Evolutionary conservation across 2,797 vertebrate genomes (phyloP), one percentile per base, ranked within the genome.

Genomic region (Hyperoplus immaculatus): DNA sequence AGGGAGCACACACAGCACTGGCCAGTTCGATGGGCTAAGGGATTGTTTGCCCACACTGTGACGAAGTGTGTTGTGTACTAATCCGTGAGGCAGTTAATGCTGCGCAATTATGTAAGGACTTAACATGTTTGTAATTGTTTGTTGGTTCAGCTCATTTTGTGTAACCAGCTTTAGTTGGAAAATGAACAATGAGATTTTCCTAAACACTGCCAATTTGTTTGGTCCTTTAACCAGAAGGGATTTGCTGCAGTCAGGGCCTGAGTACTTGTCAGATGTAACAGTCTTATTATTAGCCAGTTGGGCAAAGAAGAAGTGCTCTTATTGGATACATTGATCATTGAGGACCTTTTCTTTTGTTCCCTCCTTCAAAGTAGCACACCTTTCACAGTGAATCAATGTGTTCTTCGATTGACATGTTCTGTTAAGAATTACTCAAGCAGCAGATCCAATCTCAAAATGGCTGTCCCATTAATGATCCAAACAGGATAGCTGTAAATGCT

Each of bases 141-240:
- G 92, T 93, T 93, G 90, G 88, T 93, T 92, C 85, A 90, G 93
- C 94, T 91, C 89, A 90, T 89, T 94, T 93, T 94, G 90, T 93
- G 88, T 92, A 87, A 91, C 92, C 92, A 92, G 93, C 91, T 94
- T 94, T 93, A 82, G 89, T 85, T 80, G 72, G 77, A 87, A 92
- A 90, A 93, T 93, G 89, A 93, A 85, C 92, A 77, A 74, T 67
- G 87, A 92, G 92, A 92, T 91, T 92, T 89, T 86, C 65, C 88
- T 89, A 89, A 92, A 91, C 36, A 42, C 83, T 87, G 92, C 76
- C 83, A 87, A 81, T 91, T 91, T 93, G 84, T 91, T 88, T 91
- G 87, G 81, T 88, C 77, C 89, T 88, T 89, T 83, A 87, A 91
- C 87, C 86, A 72, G 78, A 62, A 50, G 84, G 87, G 88, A 89